Base-by-base conservation (phyloP, 1,140 invertebrate species). In the Limonius californicus region DNA sequence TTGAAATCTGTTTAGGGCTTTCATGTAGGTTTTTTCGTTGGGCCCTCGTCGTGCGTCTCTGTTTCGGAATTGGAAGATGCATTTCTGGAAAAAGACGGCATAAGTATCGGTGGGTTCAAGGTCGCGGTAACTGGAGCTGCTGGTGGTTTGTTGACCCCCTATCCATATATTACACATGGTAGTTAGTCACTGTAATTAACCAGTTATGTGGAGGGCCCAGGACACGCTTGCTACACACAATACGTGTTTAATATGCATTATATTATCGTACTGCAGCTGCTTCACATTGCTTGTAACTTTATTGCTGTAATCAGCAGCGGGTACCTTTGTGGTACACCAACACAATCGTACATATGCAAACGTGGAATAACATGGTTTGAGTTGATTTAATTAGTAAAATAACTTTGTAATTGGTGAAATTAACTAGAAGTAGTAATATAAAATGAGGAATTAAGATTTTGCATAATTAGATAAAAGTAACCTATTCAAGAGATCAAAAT, bases 151-250 rank as follows among this genome's bases (percentile, higher is more conserved):
- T 50, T 50, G 45, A 50, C 2, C 14, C 45, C 14, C 9, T 14
- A 14, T 50, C 45, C 45, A 50, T 50, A 50, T 50, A 50, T 50
- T 50, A 50, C 45, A 50, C 45, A 50, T 50, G 45, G 45, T 50
- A 50, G 45, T 50, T 50, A 50, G 45, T 50, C 45, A 50, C 19
- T n/a, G 16, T 50, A 50, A 50, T 50, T 50, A 50, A 50, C 45
- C 16, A 11, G 45, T 50, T 50, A 50, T 50, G 45, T 50, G 2
- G 45, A 19, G 16, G 45, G 16, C 12, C 45, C 20, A 12, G 12
- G 45, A 50, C 20, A 50, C 45, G 45, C 45, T 50, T 21, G 16
- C 45, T 50, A 50, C 45, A 50, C 35, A 39, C 35, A 39, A 14
- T 50, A 19, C 14, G 16, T 50, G 45, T 50, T 50, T 50, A 19